Evolutionary conservation across 2,888 invertebrate species (phyloP).

Genomic region (Drosophila merina): DNA sequence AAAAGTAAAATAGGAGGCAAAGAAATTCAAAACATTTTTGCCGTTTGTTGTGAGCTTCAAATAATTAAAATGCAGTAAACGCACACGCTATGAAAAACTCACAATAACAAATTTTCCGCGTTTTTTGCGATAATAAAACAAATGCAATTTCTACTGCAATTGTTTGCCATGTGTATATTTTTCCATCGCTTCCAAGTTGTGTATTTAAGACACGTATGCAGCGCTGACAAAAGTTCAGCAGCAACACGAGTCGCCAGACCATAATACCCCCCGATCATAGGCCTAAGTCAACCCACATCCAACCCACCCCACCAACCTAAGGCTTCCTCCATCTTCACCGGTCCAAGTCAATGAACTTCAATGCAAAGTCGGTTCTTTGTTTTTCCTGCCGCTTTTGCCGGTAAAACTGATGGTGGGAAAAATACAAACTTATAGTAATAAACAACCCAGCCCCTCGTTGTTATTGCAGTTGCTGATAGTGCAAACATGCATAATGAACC

Average conservation of each 20-base stretch:
- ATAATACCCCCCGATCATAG: constrained; percentile 12
- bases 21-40: constrained; percentile 54
- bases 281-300: background rate
- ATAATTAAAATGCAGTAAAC: constrained; percentile 68
- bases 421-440: constrained; percentile 27
- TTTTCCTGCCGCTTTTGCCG: constrained; percentile 37
- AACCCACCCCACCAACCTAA: background rate
- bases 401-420: constrained; percentile 40
- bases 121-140: constrained; percentile 41
- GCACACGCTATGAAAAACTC: constrained; percentile 43
- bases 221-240: constrained; percentile 51
- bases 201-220: constrained; percentile 68
- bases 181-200: constrained; percentile 50
- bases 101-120: constrained; percentile 48
- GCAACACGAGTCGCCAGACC: constrained; percentile 53
- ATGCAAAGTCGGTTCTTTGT: constrained; percentile 46
- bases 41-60: constrained; percentile 19
- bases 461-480: constrained; percentile 56
- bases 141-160: constrained; percentile 51
- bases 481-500: constrained; percentile 62
- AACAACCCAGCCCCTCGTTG: constrained; percentile 49
- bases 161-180: constrained; percentile 30
- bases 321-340: constrained; percentile 1
- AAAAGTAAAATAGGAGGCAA: constrained; percentile 30
- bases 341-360: constrained; percentile 63